Conservation (phyloP, 1,140 invertebrate genomes). For the Fopius arisanus region DNA sequence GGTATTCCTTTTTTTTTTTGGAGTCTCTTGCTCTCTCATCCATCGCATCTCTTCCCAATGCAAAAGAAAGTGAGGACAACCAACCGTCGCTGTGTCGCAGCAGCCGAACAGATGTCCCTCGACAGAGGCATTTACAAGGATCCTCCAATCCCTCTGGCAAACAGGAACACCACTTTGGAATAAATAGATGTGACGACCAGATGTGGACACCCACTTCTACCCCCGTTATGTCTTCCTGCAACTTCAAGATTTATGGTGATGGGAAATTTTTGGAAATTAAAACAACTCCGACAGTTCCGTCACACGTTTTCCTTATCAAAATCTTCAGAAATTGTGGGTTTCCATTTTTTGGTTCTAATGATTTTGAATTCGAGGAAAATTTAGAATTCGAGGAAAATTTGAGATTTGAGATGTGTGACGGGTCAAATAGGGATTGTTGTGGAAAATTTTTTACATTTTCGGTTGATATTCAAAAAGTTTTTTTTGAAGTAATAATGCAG, state of each 20-base stretch:
- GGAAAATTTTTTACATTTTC: too few species aligned
- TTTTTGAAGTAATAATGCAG: too few species aligned
- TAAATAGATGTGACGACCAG: slow-evolving; percentile 12
- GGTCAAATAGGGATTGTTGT: too few species aligned
- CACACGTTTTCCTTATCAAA: too few species aligned
- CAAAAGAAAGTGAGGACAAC: neutral
- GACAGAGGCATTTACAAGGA: slow-evolving; percentile 20
- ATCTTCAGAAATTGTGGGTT: too few species aligned
- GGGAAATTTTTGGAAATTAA: neutral
- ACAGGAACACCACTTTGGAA: neutral
- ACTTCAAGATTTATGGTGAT: neutral
- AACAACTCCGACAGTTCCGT: too few species aligned
- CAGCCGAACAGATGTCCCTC: slow-evolving; percentile 21
- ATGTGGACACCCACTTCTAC: neutral
- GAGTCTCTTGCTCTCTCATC: neutral
- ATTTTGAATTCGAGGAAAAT: too few species aligned
- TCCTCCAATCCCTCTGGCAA: slow-evolving; percentile 1
- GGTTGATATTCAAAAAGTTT: too few species aligned
- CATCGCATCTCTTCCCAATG: neutral
- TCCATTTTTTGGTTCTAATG: too few species aligned
- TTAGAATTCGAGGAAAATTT: too few species aligned
- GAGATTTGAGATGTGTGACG: too few species aligned
- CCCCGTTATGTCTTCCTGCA: neutral
- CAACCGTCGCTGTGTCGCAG: neutral
- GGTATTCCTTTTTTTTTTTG: neutral